Evolutionary conservation across 2,888 invertebrate genomes (phyloP).

Genomic region (Tyria jacobaeae): DNA sequence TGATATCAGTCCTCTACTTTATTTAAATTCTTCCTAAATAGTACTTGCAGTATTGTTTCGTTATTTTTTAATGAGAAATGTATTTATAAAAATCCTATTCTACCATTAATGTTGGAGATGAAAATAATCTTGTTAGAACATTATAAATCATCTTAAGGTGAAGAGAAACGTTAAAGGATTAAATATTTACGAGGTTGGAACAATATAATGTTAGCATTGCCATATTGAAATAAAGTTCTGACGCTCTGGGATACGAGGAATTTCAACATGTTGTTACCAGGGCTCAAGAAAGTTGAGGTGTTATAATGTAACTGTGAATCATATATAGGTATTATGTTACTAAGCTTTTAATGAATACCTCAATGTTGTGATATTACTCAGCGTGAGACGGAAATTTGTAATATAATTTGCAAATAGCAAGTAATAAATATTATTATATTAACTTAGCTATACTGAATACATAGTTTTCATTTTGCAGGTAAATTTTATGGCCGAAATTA

Average conservation of each 20-base stretch:
- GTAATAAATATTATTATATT: no score
- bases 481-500: no score
- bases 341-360: not conserved
- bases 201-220: slow-evolving; percentile 16
- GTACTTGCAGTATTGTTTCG: no score
- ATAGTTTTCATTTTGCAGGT: no score
- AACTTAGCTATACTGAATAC: no score
- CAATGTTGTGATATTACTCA: not conserved
- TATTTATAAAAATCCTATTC: not conserved
- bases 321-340: no score
- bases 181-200: slow-evolving; percentile 14
- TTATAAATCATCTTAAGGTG: slow-evolving; percentile 11
- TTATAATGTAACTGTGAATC: not conserved
- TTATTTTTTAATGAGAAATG: no score
- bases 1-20: no score
- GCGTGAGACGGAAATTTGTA: not conserved
- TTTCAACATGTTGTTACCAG: slow-evolving; percentile 7
- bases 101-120: not conserved
- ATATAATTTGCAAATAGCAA: not conserved
- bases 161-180: slow-evolving; percentile 11
- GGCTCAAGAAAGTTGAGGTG: slow-evolving; percentile 4
- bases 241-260: slow-evolving; percentile 14
- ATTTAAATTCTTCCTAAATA: no score
- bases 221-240: slow-evolving; percentile 9
- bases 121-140: not conserved